Evolutionary conservation across 1,140 invertebrate species (phyloP).

Genomic region (Amyelois transitella): DNA sequence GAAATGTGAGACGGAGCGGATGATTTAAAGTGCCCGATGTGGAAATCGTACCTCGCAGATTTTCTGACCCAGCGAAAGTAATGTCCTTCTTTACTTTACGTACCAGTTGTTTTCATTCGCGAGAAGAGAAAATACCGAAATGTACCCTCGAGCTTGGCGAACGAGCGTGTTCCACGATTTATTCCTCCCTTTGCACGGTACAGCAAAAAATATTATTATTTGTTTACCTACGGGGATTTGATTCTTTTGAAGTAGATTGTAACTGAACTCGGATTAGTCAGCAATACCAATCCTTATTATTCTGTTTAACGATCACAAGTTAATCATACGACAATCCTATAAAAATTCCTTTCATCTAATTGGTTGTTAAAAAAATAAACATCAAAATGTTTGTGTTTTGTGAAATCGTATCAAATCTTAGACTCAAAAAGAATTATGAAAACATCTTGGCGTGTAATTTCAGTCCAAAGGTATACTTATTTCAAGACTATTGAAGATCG

Average conservation of each 20-base stretch:
- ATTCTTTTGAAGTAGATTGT: slow-evolving; percentile 63
- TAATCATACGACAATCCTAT: not conserved
- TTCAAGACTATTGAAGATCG: not conserved
- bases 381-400: not conserved
- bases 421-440: not conserved
- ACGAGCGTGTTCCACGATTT: slow-evolving; percentile 55
- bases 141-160: slow-evolving; percentile 55
- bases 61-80: slow-evolving; percentile 69
- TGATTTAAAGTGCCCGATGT: slow-evolving; percentile 72
- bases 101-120: slow-evolving; percentile 64
- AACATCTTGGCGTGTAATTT: not conserved
- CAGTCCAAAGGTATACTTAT: not conserved
- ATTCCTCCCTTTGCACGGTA: slow-evolving; percentile 55
- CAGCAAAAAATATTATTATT: slow-evolving; percentile 60
- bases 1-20: slow-evolving; percentile 67
- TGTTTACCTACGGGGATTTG: slow-evolving; percentile 65
- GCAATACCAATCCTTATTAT: slow-evolving; percentile 29
- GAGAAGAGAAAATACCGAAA: slow-evolving; percentile 52
- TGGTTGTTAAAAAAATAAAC: not conserved
- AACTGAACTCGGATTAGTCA: slow-evolving; percentile 45
- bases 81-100: slow-evolving; percentile 66
- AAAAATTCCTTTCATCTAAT: not conserved
- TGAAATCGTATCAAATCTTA: not conserved
- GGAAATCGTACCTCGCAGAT: slow-evolving; percentile 66
- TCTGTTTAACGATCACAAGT: not conserved